These are phyloP conservation scores for Saccostrea glomerata DNA, from an alignment of 1,140 invertebrate genomes.

Conservation along the genomic window DNA sequence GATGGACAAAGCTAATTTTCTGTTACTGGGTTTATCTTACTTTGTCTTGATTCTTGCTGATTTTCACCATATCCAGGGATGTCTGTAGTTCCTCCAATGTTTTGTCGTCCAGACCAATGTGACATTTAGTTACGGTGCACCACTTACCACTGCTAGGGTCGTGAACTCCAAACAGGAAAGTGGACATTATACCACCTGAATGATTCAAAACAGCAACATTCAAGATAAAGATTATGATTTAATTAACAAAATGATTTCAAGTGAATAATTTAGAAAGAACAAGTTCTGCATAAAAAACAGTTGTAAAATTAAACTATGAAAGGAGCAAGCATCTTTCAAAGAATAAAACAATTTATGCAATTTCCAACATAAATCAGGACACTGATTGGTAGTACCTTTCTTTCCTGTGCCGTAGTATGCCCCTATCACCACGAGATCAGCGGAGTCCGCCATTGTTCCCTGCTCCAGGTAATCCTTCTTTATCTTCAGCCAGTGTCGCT, in stretches of 20 bases:
- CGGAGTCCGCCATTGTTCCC: constrained; percentile 95
- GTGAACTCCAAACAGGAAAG: constrained; percentile 95
- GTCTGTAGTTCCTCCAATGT: constrained; percentile 88
- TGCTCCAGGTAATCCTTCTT: constrained; percentile 96
- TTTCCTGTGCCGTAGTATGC: constrained; percentile 96
- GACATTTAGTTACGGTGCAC: constrained; percentile 91
- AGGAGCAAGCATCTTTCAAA: too few relatives aligned
- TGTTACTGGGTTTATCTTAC: background rate
- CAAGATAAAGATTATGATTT: too few relatives aligned
- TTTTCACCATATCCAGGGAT: constrained; percentile 89
- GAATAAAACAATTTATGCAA: too few relatives aligned
- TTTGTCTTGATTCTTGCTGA: constrained; percentile 82
- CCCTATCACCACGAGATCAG: constrained; percentile 94
- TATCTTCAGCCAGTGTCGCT: constrained; percentile 96
- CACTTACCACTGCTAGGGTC: constrained; percentile 85
- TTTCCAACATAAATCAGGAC: too few relatives aligned
- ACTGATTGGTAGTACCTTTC: constrained; percentile 82
- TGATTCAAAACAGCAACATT: too few relatives aligned
- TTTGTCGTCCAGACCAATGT: constrained; percentile 90
- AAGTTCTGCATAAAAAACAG: too few relatives aligned
- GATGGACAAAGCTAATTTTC: too few relatives aligned
- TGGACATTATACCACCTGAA: constrained; percentile 91
- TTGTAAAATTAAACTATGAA: too few relatives aligned
- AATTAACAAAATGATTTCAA: too few relatives aligned
- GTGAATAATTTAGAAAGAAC: too few relatives aligned